Conservation (phyloP, 2,113 vertebrate species). For the Calidris pugnax region DNA sequence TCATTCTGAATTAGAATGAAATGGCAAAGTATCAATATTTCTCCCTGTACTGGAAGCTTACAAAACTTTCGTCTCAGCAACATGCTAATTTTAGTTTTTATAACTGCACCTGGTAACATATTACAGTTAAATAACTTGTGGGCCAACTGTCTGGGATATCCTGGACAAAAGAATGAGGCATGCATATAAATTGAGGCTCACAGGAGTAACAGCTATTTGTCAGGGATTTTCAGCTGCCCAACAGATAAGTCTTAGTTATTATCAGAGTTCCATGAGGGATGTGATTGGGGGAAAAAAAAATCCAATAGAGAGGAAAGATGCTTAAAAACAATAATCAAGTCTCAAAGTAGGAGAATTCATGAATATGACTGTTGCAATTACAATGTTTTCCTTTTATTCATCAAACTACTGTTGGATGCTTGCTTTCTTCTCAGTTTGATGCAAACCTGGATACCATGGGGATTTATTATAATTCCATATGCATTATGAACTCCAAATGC, state of each 20-base stretch:
- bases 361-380: background rate
- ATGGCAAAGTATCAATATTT: background rate
- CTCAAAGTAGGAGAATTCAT: background rate
- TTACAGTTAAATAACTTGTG: background rate
- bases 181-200: background rate
- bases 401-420: background rate
- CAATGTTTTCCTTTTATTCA: background rate
- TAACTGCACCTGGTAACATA: background rate
- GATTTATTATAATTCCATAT: background rate
- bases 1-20: background rate
- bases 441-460: background rate
- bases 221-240: background rate
- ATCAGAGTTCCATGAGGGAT: background rate
- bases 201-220: background rate
- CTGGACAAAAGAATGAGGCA: background rate
- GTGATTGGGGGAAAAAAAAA: rapidly evolving
- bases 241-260: background rate
- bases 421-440: background rate
- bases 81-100: background rate
- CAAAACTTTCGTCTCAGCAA: background rate
- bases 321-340: background rate
- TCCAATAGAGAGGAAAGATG: background rate
- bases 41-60: background rate
- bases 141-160: background rate
- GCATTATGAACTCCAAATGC: background rate